Conservation (phyloP, 2,888 invertebrate genomes). For the Myopa tessellatipennis region DNA sequence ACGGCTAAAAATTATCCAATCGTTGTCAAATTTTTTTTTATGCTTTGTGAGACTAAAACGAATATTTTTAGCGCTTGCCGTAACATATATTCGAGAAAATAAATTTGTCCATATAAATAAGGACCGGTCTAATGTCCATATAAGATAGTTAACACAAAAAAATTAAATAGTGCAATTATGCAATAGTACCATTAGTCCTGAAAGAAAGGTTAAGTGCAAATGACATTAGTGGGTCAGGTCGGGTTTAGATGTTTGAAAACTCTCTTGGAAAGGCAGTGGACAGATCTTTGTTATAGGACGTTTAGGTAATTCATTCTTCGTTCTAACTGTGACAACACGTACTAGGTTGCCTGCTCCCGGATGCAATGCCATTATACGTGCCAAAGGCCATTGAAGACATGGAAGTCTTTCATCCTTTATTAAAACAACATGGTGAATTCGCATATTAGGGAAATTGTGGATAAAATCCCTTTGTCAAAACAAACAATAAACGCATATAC, state of each 20-base stretch:
- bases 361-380: constrained; percentile 36
- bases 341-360: constrained; percentile 26
- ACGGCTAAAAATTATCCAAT: too few species aligned
- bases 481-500: too few species aligned
- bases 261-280: constrained; percentile 9
- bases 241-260: neutral
- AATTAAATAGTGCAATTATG: too few species aligned
- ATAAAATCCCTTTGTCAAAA: too few species aligned
- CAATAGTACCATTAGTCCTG: constrained; percentile 12
- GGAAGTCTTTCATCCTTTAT: constrained; percentile 39
- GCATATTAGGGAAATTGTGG: constrained; percentile 39
- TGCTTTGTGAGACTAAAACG: too few species aligned
- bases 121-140: too few species aligned
- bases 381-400: constrained; percentile 28
- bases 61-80: too few species aligned
- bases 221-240: constrained; percentile 11
- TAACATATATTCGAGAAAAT: too few species aligned
- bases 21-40: too few species aligned
- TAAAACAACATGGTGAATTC: constrained; percentile 40
- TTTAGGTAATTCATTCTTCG: constrained; percentile 12
- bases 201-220: too few species aligned
- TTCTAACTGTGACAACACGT: constrained; percentile 28
- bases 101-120: too few species aligned
- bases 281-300: constrained; percentile 35
- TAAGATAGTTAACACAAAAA: too few species aligned